Evolutionary conservation across 2,888 invertebrate genomes (phyloP).

Genomic region (Thereva unica): DNA sequence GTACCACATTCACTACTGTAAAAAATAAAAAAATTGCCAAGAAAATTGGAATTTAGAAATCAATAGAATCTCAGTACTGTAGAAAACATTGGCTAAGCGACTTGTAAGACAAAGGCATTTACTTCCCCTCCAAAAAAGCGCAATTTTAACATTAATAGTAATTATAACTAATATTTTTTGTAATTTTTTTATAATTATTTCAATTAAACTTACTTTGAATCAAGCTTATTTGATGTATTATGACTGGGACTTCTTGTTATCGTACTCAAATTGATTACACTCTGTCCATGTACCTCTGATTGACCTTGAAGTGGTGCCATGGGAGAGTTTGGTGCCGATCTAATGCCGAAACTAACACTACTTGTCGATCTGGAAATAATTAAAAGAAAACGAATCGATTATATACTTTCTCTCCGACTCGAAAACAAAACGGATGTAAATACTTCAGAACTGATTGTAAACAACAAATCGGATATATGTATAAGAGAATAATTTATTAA

Average conservation of each 20-base stretch:
- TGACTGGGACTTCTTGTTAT: conserved; percentile 48
- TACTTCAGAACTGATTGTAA: too few species aligned
- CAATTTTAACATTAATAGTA: too few species aligned
- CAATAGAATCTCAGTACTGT: too few species aligned
- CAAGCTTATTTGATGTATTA: conserved; percentile 41
- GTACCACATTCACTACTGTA: too few species aligned
- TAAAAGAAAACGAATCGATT: conserved; percentile 6
- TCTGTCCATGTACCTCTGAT: conserved; percentile 48
- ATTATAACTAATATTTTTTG: not conserved
- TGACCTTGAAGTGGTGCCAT: conserved; percentile 56
- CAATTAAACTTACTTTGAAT: conserved; percentile 43
- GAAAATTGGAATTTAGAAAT: too few species aligned
- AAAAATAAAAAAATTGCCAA: too few species aligned
- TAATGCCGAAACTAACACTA: conserved; percentile 52
- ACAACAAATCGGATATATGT: too few species aligned
- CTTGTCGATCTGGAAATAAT: conserved; percentile 51
- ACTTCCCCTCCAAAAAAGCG: too few species aligned
- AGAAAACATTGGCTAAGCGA: too few species aligned
- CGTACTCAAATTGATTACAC: conserved; percentile 49
- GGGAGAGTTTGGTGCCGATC: conserved; percentile 50
- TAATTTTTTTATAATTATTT: not conserved
- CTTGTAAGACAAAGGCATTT: too few species aligned
- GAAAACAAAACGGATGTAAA: not conserved
- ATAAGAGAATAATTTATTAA: too few species aligned
- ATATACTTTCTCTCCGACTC: not conserved